These are phyloP conservation scores for Andrena bicolor DNA, from an alignment of 2,888 invertebrate species.

Conservation along the genomic window DNA sequence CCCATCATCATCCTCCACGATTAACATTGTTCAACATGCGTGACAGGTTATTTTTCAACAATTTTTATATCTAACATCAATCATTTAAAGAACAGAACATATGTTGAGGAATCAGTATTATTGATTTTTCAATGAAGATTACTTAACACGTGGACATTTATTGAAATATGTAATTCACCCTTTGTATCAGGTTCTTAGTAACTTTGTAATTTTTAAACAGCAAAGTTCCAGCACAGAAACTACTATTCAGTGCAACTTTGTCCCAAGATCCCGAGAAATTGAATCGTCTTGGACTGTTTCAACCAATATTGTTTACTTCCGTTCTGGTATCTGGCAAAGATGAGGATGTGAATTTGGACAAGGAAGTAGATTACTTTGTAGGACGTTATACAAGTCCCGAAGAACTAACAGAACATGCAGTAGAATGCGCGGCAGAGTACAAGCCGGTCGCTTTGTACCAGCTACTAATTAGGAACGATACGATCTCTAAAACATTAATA, in stretches of 20 bases:
- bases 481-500: constrained; percentile 92
- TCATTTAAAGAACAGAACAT: background rate
- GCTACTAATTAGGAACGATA: constrained; percentile 86
- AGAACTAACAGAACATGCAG: constrained; percentile 90
- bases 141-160: background rate
- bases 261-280: constrained; percentile 98
- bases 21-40: constrained; percentile 85
- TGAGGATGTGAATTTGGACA: constrained; percentile 79
- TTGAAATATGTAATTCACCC: background rate
- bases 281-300: constrained; percentile 94
- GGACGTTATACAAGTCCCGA: constrained; percentile 94
- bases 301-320: constrained; percentile 96
- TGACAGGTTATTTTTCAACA: constrained; percentile 63
- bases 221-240: constrained; percentile 91
- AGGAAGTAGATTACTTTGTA: constrained; percentile 86
- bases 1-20: constrained; percentile 84
- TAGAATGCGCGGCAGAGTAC: constrained; percentile 88
- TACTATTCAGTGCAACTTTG: constrained; percentile 98
- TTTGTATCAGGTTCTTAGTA: background rate
- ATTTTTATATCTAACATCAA: background rate
- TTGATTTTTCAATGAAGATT: no score
- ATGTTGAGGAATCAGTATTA: background rate
- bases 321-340: constrained; percentile 85
- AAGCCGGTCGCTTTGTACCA: constrained; percentile 94
- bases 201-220: constrained; percentile 67